Evolutionary conservation across 2,797 vertebrate species (phyloP).

Genomic region (Xenentodon cancila): DNA sequence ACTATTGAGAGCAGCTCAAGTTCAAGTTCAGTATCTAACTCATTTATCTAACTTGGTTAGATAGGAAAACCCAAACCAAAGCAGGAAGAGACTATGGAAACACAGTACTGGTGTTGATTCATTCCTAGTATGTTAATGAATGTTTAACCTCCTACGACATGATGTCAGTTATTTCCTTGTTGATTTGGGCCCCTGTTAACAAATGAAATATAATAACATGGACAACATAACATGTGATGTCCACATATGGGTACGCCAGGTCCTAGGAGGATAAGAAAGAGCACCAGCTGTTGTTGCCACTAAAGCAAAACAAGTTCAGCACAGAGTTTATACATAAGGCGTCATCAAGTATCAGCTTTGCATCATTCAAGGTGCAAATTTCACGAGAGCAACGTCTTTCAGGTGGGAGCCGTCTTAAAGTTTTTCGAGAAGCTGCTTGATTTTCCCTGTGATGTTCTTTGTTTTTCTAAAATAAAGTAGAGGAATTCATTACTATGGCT

Average conservation of each 20-base stretch:
- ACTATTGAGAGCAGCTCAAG: constrained; percentile 13
- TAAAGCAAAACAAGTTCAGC: constrained; percentile 40
- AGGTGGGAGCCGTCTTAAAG: constrained; percentile 30
- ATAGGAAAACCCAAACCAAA: constrained; percentile 23
- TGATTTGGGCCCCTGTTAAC: too few species aligned
- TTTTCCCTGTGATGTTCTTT: too few species aligned
- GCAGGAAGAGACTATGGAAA: constrained; percentile 23
- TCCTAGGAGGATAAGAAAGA: constrained; percentile 9
- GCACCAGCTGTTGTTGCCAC: constrained; percentile 20
- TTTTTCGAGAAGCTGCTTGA: constrained; percentile 1
- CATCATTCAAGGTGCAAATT: constrained; percentile 48
- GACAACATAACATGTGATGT: too few species aligned
- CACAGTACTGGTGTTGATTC: constrained; percentile 44
- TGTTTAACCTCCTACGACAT: not conserved
- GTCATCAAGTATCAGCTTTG: constrained; percentile 29
- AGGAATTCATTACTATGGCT: constrained; percentile 28
- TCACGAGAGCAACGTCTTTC: constrained; percentile 52
- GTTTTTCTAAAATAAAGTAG: constrained; percentile 25
- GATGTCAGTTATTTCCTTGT: too few species aligned
- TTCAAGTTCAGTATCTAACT: constrained; percentile 38
- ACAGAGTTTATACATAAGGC: constrained; percentile 11
- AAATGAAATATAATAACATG: too few species aligned
- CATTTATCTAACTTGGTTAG: constrained; percentile 25
- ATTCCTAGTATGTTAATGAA: constrained; percentile 42
- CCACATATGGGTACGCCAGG: too few species aligned